These are phyloP conservation scores for Muscidifurax raptorellus DNA, from an alignment of 1,140 invertebrate species.

Conservation along the genomic window DNA sequence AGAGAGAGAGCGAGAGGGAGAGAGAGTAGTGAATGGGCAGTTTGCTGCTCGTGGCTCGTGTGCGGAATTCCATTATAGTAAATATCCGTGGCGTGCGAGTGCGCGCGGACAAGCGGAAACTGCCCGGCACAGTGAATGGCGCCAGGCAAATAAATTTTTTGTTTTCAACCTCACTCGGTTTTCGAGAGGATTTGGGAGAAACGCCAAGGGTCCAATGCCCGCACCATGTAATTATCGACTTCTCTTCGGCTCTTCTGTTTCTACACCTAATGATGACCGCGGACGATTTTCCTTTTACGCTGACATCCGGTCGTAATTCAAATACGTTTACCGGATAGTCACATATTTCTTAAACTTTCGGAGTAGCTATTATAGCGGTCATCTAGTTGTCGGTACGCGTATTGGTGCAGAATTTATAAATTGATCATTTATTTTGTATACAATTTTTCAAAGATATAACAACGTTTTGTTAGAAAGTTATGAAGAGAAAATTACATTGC, in stretches of 20 bases:
- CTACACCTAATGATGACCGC: background rate
- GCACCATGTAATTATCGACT: conserved; percentile 15
- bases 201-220: background rate
- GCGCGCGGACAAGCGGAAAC: conserved; percentile 3
- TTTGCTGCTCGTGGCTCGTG: background rate
- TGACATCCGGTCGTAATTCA: conserved; percentile 24
- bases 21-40: background rate
- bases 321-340: background rate
- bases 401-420: too few species aligned
- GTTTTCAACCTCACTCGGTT: background rate
- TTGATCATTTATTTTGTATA: too few species aligned
- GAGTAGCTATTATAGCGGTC: too few species aligned
- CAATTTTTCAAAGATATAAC: background rate
- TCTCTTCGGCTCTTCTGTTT: background rate
- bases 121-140: background rate
- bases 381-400: too few species aligned
- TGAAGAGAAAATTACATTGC: conserved; percentile 26
- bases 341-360: background rate
- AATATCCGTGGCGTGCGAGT: conserved; percentile 7
- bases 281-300: background rate
- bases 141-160: background rate
- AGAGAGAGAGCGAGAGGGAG: background rate
- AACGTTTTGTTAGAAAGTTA: background rate
- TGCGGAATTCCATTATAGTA: conserved; percentile 9
- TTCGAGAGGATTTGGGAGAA: background rate